Evolutionary conservation across 2,113 vertebrate species (phyloP).

Genomic region (Todiramphus saurophagus): DNA sequence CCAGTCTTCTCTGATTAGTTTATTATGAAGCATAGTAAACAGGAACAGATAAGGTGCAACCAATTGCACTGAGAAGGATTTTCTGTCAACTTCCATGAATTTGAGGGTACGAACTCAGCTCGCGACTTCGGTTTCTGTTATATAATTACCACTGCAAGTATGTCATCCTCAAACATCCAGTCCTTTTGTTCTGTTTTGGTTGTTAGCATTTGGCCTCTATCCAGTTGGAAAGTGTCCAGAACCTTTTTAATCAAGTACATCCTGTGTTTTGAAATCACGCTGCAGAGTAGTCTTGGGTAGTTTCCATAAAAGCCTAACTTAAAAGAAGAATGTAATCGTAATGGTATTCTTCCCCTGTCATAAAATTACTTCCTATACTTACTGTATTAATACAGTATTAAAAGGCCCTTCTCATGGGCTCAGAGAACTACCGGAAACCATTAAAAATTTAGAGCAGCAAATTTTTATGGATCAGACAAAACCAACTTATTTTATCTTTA

Average conservation of each 20-base stretch:
- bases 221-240: conserved; percentile 61
- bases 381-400: conserved; percentile 56
- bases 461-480: conserved; percentile 27
- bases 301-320: conserved; percentile 65
- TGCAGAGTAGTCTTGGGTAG: conserved; percentile 34
- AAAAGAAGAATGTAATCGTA: conserved; percentile 60
- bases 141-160: conserved; percentile 36
- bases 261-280: conserved; percentile 55
- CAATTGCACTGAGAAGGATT: conserved; percentile 42
- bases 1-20: not conserved
- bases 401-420: conserved; percentile 34
- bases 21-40: conserved; percentile 11
- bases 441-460: conserved; percentile 2
- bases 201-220: conserved; percentile 51
- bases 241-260: conserved; percentile 64
- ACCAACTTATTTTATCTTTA: conserved; percentile 14
- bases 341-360: conserved; percentile 50
- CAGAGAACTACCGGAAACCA: conserved; percentile 29
- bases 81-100: conserved; percentile 46
- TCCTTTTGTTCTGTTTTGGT: conserved; percentile 62
- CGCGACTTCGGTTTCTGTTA: conserved; percentile 44
- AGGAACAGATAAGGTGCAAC: conserved; percentile 30
- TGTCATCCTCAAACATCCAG: conserved; percentile 31
- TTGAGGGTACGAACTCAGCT: not conserved
- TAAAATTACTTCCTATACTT: conserved; percentile 62